A percentile compares a stretch with the other conserved stretches of the same genome.
These are phyloP conservation scores for Takifugu flavidus DNA, from an alignment of 2,113 vertebrate genomes.

Conservation along the genomic window DNA sequence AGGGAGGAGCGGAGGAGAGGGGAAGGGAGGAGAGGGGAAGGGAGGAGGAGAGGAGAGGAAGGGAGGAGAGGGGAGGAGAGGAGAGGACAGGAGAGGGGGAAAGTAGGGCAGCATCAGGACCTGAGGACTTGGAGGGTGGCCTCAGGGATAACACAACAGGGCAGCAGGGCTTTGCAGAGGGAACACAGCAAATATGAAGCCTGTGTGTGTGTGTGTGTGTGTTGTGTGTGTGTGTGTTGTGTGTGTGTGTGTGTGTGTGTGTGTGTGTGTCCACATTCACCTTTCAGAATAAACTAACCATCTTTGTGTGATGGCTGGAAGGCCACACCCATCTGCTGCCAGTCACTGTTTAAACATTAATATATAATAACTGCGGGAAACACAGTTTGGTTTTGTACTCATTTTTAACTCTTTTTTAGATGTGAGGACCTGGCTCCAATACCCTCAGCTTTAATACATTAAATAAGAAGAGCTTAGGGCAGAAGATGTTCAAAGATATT, in stretches of 20 bases:
- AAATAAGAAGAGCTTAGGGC: too few species aligned
- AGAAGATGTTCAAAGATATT: too few species aligned
- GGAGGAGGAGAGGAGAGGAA: background rate
- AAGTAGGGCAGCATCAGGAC: conserved; percentile 60
- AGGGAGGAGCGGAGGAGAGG: too few species aligned
- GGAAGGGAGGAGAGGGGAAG: too few species aligned
- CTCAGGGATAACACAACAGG: conserved; percentile 31
- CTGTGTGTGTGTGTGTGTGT: conserved; percentile 6
- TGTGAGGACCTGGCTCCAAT: too few species aligned
- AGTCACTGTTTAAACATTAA: too few species aligned
- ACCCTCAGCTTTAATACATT: too few species aligned
- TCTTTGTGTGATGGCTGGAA: background rate
- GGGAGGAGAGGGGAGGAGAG: background rate
- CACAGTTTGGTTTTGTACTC: too few species aligned
- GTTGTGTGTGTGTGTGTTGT: conserved; percentile 4
- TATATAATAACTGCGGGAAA: too few species aligned
- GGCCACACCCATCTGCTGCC: too few species aligned
- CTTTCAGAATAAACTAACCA: background rate
- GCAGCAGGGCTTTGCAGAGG: conserved; percentile 28
- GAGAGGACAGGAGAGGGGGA: conserved; percentile 14
- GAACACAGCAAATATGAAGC: background rate
- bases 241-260: background rate
- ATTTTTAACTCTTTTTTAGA: too few species aligned
- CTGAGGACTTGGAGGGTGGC: conserved; percentile 23
- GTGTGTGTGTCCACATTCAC: background rate